phyloP scores from a whole-genome alignment of 1,140 invertebrate genomes.

The Chironomus tepperi region DNA sequence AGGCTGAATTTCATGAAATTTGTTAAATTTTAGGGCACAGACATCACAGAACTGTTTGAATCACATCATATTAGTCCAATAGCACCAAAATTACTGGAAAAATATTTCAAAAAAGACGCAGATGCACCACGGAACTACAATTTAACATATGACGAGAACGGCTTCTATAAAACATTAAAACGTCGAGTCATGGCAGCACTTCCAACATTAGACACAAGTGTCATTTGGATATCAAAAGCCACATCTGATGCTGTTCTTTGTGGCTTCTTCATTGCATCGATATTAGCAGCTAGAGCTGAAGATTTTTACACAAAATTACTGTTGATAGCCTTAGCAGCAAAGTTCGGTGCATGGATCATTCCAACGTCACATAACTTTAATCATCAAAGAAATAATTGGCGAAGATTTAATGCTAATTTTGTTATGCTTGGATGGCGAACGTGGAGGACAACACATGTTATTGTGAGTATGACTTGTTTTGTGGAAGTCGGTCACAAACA shows the following conservation, averaged over 20 bases:
- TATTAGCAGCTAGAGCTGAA: no score
- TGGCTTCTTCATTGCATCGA: no score
- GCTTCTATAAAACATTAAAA: conserved; percentile 58
- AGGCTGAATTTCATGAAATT: no score
- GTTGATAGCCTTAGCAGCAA: conserved; percentile 39
- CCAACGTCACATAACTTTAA: conserved; percentile 72
- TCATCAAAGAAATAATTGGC: conserved; percentile 67
- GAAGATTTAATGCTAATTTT: conserved; percentile 73
- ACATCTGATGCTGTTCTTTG: no score
- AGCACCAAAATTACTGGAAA: conserved; percentile 46
- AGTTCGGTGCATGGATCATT: conserved; percentile 45
- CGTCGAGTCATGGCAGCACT: conserved; percentile 35
- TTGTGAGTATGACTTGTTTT: conserved; percentile 33
- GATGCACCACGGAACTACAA: conserved; percentile 46
- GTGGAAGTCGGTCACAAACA: no score
- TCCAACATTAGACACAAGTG: no score
- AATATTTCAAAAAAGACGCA: conserved; percentile 50
- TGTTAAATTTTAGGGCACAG: no score
- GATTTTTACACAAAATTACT: conserved; percentile 32
- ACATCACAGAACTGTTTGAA: conserved; percentile 66
- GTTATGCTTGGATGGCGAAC: conserved; percentile 52
- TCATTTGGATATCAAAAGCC: neutral
- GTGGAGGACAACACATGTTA: conserved; percentile 65
- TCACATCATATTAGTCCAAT: conserved; percentile 45
- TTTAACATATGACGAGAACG: conserved; percentile 52